Conservation (phyloP, 2,888 invertebrate genomes). For the Brachypterus glaber region DNA sequence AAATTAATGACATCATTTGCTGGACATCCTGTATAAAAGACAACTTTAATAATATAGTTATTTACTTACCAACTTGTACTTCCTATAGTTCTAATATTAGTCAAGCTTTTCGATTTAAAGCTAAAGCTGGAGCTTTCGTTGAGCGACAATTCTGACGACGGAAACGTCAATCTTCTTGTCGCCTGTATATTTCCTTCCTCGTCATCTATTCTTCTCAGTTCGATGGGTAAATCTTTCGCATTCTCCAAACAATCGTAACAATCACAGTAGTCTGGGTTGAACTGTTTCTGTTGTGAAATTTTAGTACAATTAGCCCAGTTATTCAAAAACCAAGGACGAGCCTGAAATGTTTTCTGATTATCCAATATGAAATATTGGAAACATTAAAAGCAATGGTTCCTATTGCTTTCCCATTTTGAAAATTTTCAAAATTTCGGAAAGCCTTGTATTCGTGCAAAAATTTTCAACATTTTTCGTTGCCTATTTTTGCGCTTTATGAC, state of each 20-base stretch:
- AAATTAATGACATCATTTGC: too few species aligned
- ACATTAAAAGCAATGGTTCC: too few species aligned
- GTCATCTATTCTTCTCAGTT: constrained; percentile 70
- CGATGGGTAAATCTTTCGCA: constrained; percentile 75
- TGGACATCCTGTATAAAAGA: too few species aligned
- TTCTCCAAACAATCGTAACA: constrained; percentile 50
- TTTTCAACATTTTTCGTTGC: too few species aligned
- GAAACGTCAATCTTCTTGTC: neutral
- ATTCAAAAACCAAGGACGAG: constrained; percentile 64
- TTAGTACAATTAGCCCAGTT: constrained; percentile 55
- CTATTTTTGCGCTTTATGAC: too few species aligned
- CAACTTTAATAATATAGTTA: too few species aligned
- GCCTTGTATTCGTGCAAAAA: too few species aligned
- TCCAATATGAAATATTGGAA: too few species aligned
- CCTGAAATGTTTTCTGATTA: too few species aligned
- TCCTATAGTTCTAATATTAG: constrained; percentile 70
- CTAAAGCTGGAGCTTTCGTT: constrained; percentile 45
- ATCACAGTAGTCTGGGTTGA: constrained; percentile 50
- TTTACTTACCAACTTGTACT: too few species aligned
- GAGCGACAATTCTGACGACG: constrained; percentile 33
- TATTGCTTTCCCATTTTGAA: too few species aligned
- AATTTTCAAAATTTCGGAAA: too few species aligned
- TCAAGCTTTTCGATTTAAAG: constrained; percentile 74
- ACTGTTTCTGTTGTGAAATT: constrained; percentile 30
- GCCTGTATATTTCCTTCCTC: constrained; percentile 33